These are phyloP conservation scores for Harmothoe impar DNA, from an alignment of 2,888 invertebrate genomes.

Conservation along the genomic window DNA sequence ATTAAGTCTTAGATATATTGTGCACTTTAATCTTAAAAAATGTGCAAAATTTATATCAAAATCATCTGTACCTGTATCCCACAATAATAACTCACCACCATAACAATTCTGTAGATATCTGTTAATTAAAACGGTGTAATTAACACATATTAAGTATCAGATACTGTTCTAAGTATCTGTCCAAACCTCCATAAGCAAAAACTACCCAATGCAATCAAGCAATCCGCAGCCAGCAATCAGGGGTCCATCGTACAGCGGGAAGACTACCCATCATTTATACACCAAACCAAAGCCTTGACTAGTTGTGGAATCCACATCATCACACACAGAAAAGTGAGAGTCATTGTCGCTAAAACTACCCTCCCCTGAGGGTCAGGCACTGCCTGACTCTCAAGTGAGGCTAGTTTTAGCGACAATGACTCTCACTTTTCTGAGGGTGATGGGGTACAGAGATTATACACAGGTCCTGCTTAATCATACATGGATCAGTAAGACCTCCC, in stretches of 20 bases:
- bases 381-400: too few species aligned
- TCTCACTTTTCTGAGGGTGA: too few species aligned
- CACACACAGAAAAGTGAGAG: too few species aligned
- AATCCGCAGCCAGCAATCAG: not conserved
- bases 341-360: too few species aligned
- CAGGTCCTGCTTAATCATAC: not conserved
- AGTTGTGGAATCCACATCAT: too few species aligned
- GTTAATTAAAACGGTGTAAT: not conserved
- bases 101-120: not conserved
- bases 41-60: too few species aligned
- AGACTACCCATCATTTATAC: not conserved
- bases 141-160: not conserved
- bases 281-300: not conserved
- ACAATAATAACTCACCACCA: not conserved
- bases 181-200: slow-evolving; percentile 8
- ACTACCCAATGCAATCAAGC: slow-evolving; percentile 38
- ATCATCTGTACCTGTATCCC: not conserved
- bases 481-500: not conserved
- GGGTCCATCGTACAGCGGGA: not conserved
- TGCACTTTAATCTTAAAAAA: too few species aligned
- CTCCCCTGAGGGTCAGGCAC: too few species aligned
- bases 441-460: not conserved
- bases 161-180: not conserved
- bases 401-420: too few species aligned
- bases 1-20: too few species aligned